Base-by-base conservation (phyloP, 1,140 invertebrate species). In the Epicauta chinensis region DNA sequence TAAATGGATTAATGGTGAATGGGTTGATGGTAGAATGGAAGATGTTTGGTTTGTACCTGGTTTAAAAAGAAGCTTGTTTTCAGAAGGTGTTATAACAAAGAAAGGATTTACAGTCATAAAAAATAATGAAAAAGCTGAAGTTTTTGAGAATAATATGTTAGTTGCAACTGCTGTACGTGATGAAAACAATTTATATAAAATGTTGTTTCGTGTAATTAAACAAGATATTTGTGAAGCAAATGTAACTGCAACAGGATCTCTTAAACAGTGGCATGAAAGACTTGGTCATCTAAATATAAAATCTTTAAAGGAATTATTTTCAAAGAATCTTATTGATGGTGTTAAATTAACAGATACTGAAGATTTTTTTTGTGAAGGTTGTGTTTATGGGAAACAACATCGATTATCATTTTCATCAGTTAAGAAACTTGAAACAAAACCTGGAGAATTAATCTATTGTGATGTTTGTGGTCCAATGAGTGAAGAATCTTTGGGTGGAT, bases 401-500 rank as follows among this genome's bases (percentile, higher is more conserved):
- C 34, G 62, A 9, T 38, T 59, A 9, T n/a, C 57, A 65, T 31
- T 69, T 66, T 58, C 36, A n/a, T n/a, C n/a, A n/a, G n/a, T n/a
- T n/a, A n/a, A n/a, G n/a, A n/a, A n/a, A n/a, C n/a, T n/a, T n/a
- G 41, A 51, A 45, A 35, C 29, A 30, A 30, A 60, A 17, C 63
- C 63, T 36, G 65, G 65, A 36, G 66, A 73, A 36, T 36, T 72
- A 11, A 51, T 72, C 5, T 70, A 74, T 49, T 66, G 58, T 11
- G 73, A 76, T 64, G 51, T 72, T 0, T 70, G 63, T 56, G 72
- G 71, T 45, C 70, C 70, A 35, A 70, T 75, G 62, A 60, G 57
- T 16, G 29, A 58, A 2, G 4, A 45, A 15, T 73, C 70, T 7
- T 36, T 71, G 1, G 64, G 66, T 55, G 69, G 71, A 48, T 65